Conservation (phyloP, 2,888 invertebrate species). For the Siphonodentalium dalli region DNA sequence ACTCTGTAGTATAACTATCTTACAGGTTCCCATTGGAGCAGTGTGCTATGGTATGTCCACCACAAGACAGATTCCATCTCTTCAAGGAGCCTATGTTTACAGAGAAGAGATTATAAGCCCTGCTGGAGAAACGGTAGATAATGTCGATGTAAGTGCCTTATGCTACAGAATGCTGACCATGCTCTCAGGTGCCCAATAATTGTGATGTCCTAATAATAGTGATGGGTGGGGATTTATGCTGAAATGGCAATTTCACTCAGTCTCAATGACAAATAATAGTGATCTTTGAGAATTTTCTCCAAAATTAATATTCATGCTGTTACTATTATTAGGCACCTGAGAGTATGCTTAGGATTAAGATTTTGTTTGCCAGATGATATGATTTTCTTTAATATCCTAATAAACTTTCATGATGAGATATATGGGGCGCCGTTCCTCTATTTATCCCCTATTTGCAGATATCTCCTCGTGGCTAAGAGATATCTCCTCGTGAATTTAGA, state of each 20-base stretch:
- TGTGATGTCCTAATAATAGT: background rate
- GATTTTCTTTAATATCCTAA: too few relatives aligned
- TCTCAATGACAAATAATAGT: too few relatives aligned
- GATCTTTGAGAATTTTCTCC: too few relatives aligned
- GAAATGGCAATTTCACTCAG: background rate
- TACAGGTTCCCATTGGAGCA: too few relatives aligned
- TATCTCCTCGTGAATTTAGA: too few relatives aligned
- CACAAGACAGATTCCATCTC: conserved; percentile 32
- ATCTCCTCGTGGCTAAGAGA: too few relatives aligned
- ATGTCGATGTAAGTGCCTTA: conserved; percentile 37
- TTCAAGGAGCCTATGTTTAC: conserved; percentile 35
- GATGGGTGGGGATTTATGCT: background rate
- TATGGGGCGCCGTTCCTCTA: too few relatives aligned
- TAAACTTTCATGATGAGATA: too few relatives aligned
- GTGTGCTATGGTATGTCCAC: conserved; percentile 34
- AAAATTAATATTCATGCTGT: too few relatives aligned
- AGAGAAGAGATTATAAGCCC: conserved; percentile 39
- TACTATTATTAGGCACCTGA: background rate
- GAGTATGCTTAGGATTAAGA: background rate
- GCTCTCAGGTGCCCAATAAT: background rate
- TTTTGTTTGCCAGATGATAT: too few relatives aligned
- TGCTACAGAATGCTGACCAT: background rate
- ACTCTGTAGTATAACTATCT: too few relatives aligned
- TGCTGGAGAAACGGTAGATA: conserved; percentile 10
- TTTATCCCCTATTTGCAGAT: too few relatives aligned